Conservation (phyloP, 2,888 invertebrate species). For the Rosalia funebris region DNA sequence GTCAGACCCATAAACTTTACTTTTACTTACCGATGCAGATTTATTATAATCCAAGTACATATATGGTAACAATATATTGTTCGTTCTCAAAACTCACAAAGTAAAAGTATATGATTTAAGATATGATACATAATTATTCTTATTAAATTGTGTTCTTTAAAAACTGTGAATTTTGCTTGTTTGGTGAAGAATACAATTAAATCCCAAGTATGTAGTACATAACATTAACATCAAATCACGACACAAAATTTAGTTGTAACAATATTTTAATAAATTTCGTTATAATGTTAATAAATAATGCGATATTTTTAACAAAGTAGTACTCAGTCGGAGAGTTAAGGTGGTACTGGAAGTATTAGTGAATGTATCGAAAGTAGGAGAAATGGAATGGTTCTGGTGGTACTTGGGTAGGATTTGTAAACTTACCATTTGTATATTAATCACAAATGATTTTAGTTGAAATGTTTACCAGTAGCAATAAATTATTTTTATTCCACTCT, state of each 20-base stretch:
- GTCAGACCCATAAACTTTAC: conserved; percentile 37
- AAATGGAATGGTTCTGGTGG: conserved; percentile 50
- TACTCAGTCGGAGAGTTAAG: conserved; percentile 34
- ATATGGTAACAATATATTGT: conserved; percentile 20
- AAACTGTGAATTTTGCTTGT: too few relatives aligned
- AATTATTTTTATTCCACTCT: too few relatives aligned
- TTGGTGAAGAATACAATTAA: too few relatives aligned
- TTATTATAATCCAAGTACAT: conserved; percentile 27
- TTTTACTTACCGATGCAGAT: conserved; percentile 39
- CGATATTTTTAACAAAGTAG: conserved; percentile 25
- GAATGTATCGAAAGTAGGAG: conserved; percentile 53
- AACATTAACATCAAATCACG: conserved; percentile 11
- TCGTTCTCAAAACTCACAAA: conserved; percentile 10
- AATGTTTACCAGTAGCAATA: too few relatives aligned
- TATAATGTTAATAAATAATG: conserved; percentile 24
- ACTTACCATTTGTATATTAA: too few relatives aligned
- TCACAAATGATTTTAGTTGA: too few relatives aligned
- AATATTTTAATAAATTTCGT: conserved; percentile 20
- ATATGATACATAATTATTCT: conserved; percentile 14
- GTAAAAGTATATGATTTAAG: conserved; percentile 12
- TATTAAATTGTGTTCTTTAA: not conserved
- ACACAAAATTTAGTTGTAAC: conserved; percentile 10
- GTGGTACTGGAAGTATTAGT: conserved; percentile 39
- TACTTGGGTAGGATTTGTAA: conserved; percentile 30
- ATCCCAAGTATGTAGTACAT: conserved; percentile 1